Evolutionary conservation across 2,888 invertebrate species (phyloP).

Genomic region (Malthinus flaveolus): DNA sequence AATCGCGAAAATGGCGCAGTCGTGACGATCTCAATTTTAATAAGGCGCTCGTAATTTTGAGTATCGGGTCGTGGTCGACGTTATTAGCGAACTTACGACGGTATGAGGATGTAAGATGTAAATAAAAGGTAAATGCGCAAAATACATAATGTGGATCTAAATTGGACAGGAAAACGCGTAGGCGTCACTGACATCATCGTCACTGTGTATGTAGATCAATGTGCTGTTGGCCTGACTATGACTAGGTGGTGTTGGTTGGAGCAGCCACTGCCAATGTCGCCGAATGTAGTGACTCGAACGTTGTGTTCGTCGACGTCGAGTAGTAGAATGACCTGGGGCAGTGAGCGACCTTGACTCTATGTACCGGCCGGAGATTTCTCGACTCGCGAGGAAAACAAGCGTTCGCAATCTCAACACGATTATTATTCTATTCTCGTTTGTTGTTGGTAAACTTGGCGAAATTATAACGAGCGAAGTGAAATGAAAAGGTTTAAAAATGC

Average conservation of each 20-base stretch:
- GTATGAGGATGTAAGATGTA: conserved; percentile 3
- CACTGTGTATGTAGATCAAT: conserved; percentile 37
- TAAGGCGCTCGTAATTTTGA: no score
- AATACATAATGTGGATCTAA: conserved; percentile 11
- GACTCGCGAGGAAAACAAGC: conserved; percentile 28
- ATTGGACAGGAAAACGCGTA: conserved; percentile 33
- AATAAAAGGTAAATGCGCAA: conserved; percentile 7
- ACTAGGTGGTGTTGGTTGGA: conserved; percentile 24
- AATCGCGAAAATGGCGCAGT: no score
- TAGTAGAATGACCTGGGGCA: conserved; percentile 39
- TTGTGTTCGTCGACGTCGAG: conserved; percentile 33
- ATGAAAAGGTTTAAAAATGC: background rate
- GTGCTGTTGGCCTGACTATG: conserved; percentile 35
- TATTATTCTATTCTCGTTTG: conserved; percentile 21
- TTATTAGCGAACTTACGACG: no score
- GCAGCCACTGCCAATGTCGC: conserved; percentile 18
- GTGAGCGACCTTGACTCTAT: conserved; percentile 40
- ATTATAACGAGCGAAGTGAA: background rate
- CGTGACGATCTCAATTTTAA: no score
- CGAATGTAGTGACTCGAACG: conserved; percentile 24
- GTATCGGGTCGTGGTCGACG: no score
- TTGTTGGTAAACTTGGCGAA: background rate
- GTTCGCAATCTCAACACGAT: conserved; percentile 29
- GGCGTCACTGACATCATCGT: conserved; percentile 48
- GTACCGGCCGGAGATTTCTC: conserved; percentile 32